A percentile compares a stretch with the other conserved stretches of the same genome.
Conservation (phyloP, 2,797 vertebrate species). For the Peromyscus attwateri region DNA sequence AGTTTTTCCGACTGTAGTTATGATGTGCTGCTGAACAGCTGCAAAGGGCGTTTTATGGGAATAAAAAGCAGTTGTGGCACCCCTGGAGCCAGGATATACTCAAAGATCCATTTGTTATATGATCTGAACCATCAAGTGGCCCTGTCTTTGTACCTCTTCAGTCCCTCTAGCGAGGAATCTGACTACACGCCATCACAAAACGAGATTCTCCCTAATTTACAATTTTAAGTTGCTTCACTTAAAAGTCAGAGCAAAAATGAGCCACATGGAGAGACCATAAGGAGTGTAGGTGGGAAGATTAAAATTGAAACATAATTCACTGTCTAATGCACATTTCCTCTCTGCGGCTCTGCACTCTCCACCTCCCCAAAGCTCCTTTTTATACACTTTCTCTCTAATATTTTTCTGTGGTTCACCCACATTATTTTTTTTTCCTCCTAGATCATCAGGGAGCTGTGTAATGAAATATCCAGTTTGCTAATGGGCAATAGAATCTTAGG, state of each 20-base stretch:
- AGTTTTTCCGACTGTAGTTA: neutral
- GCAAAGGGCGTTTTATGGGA: neutral
- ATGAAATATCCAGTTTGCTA: conserved; percentile 81
- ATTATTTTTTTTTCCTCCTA: conserved; percentile 75
- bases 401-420: conserved; percentile 81
- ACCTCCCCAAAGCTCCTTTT: conserved; percentile 74
- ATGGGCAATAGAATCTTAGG: conserved; percentile 73
- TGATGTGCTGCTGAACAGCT: neutral
- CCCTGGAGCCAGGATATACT: neutral
- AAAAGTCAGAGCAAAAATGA: conserved; percentile 83
- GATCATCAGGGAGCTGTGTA: conserved; percentile 77
- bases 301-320: conserved; percentile 85
- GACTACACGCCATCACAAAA: conserved; percentile 46
- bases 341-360: conserved; percentile 44
- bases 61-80: fast-evolving
- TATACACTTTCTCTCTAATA: conserved; percentile 83
- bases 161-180: neutral
- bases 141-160: neutral
- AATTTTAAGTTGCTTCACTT: conserved; percentile 82
- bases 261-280: conserved; percentile 86
- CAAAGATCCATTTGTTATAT: neutral
- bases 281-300: conserved; percentile 87
- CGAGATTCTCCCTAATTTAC: conserved; percentile 69
- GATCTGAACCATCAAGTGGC: neutral
- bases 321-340: conserved; percentile 83